phyloP scores from a whole-genome alignment of 1,140 invertebrate genomes.

The Kradibia gibbosae region DNA sequence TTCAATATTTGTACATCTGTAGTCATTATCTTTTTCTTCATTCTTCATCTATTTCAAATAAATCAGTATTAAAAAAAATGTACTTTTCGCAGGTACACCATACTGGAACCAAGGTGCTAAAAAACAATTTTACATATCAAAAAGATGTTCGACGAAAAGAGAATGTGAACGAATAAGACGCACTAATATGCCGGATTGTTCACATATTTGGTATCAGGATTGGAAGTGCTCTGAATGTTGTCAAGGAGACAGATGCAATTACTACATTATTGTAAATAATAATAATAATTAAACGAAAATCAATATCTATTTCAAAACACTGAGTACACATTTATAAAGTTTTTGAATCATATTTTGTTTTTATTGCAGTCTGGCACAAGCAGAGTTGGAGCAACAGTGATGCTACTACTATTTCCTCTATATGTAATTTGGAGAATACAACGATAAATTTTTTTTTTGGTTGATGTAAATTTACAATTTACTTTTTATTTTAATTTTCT shows the following conservation, averaged over 20 bases:
- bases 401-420: conserved; percentile 31
- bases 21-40: too few relatives aligned
- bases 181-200: conserved; percentile 84
- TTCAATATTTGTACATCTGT: too few relatives aligned
- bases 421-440: conserved; percentile 29
- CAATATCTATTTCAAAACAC: neutral
- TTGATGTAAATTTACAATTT: conserved; percentile 4
- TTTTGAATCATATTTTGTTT: conserved; percentile 6
- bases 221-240: conserved; percentile 98
- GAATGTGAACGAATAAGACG: conserved; percentile 82
- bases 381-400: conserved; percentile 34
- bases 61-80: neutral
- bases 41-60: neutral
- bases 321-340: conserved; percentile 6
- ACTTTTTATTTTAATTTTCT: neutral
- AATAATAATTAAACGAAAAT: neutral
- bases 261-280: conserved; percentile 93
- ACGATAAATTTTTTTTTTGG: conserved; percentile 29
- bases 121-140: conserved; percentile 96
- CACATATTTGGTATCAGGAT: conserved; percentile 97
- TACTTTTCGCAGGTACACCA: conserved; percentile 79
- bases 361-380: conserved; percentile 56
- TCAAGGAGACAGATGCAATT: conserved; percentile 96
- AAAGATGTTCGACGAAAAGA: conserved; percentile 87
- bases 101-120: conserved; percentile 95